Base-by-base conservation (phyloP, 2,888 invertebrate genomes). In the Heteromurus nitidus region DNA sequence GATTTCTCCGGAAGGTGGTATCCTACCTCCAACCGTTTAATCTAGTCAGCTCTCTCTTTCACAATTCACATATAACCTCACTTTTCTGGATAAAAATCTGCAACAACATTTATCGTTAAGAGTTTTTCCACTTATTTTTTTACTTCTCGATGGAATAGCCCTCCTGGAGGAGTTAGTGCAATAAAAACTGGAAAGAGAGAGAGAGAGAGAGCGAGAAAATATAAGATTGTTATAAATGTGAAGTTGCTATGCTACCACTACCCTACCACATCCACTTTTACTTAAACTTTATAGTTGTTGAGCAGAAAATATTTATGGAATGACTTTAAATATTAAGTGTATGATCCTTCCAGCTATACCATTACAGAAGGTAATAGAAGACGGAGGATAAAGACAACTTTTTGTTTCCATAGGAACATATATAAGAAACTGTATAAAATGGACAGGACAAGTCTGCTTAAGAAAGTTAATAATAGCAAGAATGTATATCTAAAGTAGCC, bases 81-180 rank as follows among this genome's bases (percentile, higher is more conserved):
- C n/a, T n/a, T n/a, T n/a, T n/a, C n/a, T 65, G 42, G 44, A 65
- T 65, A 65, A 65, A 65, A 65, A 65, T 65, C 65, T 65, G 65
- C 65, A 65, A 30, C 62, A 62, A 65, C 65, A 65, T 65, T 65
- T 65, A 65, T 65, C 65, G 62, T 62, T 62, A 31, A 62, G 62
- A 62, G 62, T 62, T 65, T 31, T 65, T 44, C 65, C 42, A 44
- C 44, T 44, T 44, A 65, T 44, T 44, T 65, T 36, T 65, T 65
- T 26, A 44, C 65, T 11, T 53, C 53, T n/a, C n/a, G n/a, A n/a
- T n/a, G n/a, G n/a, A n/a, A 24, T 26, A 55, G 13, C 22, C 55
- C 22, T 55, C 55, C 55, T 22, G 24, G 2, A n/a, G n/a, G n/a
- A n/a, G n/a, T n/a, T n/a, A n/a, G n/a, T n/a, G n/a, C n/a, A 55